Base-by-base conservation (phyloP, 1,140 invertebrate species). In the Apocrypta bakeri region DNA sequence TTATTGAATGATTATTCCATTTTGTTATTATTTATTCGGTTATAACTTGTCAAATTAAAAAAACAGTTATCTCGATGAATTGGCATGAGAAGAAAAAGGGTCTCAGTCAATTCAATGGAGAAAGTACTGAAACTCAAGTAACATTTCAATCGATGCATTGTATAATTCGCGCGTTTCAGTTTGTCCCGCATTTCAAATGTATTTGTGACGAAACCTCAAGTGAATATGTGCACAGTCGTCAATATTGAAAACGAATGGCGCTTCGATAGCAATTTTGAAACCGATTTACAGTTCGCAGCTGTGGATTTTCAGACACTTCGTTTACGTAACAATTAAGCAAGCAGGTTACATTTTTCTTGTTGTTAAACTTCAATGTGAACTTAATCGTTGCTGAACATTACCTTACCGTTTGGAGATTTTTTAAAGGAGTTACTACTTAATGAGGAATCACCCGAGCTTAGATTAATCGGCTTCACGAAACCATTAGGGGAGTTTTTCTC, bases 91-190 rank as follows among this genome's bases (percentile, higher is more conserved):
- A 21, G n/a, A 75, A 76, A 76, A 76, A 21, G 48, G 3, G 3
- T 56, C 6, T 7, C 3, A n/a, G 48, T 24, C 11, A 64, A 76
- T 66, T 64, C 24, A 24, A 42, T 66, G 64, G 75, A 68, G 75
- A 77, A 68, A 77, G 63, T 68, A 21, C 6, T 27, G 17, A 40
- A 12, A 27, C 2, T 77, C 33, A 17, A 64, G 24, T 25, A 31
- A 66, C 75, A 42, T 37, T 66, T 77, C 25, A 66, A 68, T 77
- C 24, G 21, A 64, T n/a, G n/a, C n/a, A n/a, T 25, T 76, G 31
- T 21, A 68, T 40, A 24, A 66, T 17, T 29, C 24, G 29, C 61
- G 24, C 61, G 24, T 24, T 2, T 9, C 24, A 56, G 48, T 56
- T 56, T 56, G 48, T 56, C 48, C 48, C 48, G 48, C 48, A 56